Evolutionary conservation across 2,797 vertebrate genomes (phyloP), one percentile per base, ranked within the genome.

Genomic region (Lithobates pipiens): DNA sequence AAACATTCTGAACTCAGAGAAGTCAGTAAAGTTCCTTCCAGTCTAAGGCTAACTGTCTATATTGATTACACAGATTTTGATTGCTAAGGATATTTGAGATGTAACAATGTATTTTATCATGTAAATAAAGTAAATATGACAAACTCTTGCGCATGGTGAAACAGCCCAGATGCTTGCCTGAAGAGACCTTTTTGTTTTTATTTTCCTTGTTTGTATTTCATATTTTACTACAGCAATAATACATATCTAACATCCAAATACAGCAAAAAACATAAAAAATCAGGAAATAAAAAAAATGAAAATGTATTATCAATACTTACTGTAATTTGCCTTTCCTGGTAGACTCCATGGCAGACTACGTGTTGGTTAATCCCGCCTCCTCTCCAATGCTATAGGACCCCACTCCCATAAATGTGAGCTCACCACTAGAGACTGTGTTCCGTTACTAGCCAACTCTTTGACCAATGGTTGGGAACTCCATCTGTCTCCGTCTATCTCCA

Each of bases 61-160:
- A 50, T 81, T 73, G 69, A 81, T 81, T 81, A 73, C 44, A 16
- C 11, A 11, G 69, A 42, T 81, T 81, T 72, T 61, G 10, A 81
- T 71, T 34, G 18, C 34, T 11, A 72, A 39, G 68, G 36, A 81
- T 25, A 63, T 54, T 11, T 39, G 25, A 46, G 7, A 21, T 61
- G 25, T 16, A 61, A 42, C 23, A 46, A 72, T 50, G 34, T 39
- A 72, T 36, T 69, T 11, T 73, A 8, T 81, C 36, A 73, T 42
- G 1, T 63, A 81, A 72, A 81, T 42, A 72, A 73, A 70, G 21
- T 8, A 72, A 73, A 81, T 42, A 73, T 63, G 69, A 81, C 69
- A 81, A 72, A 61, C 25, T 27, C 54, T 4, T 10, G 46, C 11
- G 42, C 39, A 10, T 9, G 7, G 39, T 39, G n/a, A 25, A 72